Conservation (phyloP, 2,113 vertebrate genomes). For the Heliornis fulica region DNA sequence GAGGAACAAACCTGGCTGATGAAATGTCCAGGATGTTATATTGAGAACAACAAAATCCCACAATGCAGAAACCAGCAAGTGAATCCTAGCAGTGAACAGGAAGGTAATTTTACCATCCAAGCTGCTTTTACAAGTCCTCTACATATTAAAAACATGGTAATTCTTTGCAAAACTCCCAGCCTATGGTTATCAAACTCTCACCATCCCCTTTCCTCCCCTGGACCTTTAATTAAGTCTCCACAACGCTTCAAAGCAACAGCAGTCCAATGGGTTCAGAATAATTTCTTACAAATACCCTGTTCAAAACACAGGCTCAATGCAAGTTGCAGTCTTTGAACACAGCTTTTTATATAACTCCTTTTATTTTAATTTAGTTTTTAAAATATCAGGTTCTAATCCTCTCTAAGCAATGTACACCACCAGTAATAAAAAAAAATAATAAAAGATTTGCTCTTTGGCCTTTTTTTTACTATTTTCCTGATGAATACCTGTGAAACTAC, state of each 20-base stretch:
- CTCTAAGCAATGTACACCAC: not conserved
- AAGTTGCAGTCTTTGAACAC: not conserved
- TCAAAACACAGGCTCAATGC: not conserved
- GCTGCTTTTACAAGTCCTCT: not conserved
- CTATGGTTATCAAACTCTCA: not conserved
- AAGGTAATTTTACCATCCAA: not conserved
- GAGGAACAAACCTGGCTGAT: not conserved
- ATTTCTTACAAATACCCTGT: not conserved
- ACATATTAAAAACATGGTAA: not conserved
- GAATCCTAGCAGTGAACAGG: not conserved
- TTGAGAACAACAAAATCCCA: not conserved
- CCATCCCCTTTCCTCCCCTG: not conserved
- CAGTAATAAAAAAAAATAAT: not conserved
- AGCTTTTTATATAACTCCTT: not conserved
- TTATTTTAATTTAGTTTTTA: slow-evolving; percentile 1
- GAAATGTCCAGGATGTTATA: not conserved
- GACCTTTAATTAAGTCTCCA: not conserved
- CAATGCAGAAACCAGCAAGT: not conserved
- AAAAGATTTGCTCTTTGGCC: not conserved
- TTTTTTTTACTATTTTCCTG: not conserved
- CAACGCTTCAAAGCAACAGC: not conserved
- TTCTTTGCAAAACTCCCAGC: not conserved
- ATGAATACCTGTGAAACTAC: not conserved
- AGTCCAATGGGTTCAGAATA: not conserved
- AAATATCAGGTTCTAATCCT: not conserved